A percentile compares a stretch with the other conserved stretches of the same genome.
These are phyloP conservation scores for Rousettus madagascariensis DNA, from an alignment of 2,797 vertebrate species.

Conservation along the genomic window DNA sequence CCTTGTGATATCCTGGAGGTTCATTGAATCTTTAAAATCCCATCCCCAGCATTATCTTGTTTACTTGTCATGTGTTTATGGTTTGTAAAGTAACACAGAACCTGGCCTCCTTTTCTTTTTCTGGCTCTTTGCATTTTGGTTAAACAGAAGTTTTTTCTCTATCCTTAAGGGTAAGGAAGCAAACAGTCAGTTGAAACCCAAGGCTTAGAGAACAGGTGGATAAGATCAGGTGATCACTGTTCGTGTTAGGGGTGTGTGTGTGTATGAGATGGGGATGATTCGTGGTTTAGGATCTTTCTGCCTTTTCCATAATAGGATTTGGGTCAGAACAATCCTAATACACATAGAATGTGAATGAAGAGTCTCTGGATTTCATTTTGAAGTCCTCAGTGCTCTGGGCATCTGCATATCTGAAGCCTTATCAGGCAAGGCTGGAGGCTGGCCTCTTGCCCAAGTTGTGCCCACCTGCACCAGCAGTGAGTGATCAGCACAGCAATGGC, in stretches of 20 bases:
- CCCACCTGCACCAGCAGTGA: not conserved
- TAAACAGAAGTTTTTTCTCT: not conserved
- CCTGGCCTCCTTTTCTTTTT: not conserved
- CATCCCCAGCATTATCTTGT: not conserved
- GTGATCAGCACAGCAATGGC: not conserved
- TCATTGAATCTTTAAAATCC: slow-evolving; percentile 50
- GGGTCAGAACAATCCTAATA: not conserved
- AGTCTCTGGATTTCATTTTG: not conserved
- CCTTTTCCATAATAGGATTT: slow-evolving; percentile 33
- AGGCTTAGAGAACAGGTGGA: not conserved
- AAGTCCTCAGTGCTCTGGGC: not conserved
- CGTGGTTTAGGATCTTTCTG: not conserved
- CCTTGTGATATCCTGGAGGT: slow-evolving; percentile 33
- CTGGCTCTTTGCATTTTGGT: slow-evolving; percentile 35
- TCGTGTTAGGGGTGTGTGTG: not conserved
- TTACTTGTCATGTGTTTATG: slow-evolving; percentile 30
- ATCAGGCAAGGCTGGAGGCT: not conserved
- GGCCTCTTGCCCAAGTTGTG: not conserved
- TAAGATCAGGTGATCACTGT: not conserved
- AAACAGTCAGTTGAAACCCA: not conserved
- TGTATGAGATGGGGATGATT: not conserved
- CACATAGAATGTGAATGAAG: not conserved
- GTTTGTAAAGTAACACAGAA: slow-evolving; percentile 41
- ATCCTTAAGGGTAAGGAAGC: not conserved
- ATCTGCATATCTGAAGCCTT: not conserved